Evolutionary conservation across 1,140 invertebrate species (phyloP).

Genomic region (Antheraea mylitta): DNA sequence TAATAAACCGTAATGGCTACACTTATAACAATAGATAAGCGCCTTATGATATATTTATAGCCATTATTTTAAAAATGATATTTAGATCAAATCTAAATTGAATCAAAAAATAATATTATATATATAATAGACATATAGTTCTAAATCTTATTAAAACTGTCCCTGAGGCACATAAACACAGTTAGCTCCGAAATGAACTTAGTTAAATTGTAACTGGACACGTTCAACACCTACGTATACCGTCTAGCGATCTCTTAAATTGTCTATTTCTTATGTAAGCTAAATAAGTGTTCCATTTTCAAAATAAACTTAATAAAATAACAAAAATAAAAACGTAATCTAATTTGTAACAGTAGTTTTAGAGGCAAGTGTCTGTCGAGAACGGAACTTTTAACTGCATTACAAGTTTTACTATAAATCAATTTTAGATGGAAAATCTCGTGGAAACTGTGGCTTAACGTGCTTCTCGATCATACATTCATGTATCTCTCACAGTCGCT

Average conservation of each 20-base stretch:
- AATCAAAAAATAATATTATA: too few relatives aligned
- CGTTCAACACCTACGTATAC: neutral
- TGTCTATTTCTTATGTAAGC: neutral
- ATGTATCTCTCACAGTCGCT: constrained; percentile 24
- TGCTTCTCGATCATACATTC: constrained; percentile 6
- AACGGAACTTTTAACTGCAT: constrained; percentile 64
- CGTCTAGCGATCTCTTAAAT: constrained; percentile 8
- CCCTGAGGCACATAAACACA: constrained; percentile 7
- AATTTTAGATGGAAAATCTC: constrained; percentile 51
- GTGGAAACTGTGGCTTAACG: constrained; percentile 18
- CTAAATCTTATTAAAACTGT: neutral
- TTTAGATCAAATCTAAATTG: too few relatives aligned
- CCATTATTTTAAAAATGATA: too few relatives aligned
- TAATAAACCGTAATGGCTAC: too few relatives aligned
- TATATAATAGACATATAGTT: neutral
- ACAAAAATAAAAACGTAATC: neutral
- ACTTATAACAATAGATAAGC: too few relatives aligned
- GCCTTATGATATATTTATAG: too few relatives aligned
- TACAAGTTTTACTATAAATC: constrained; percentile 72
- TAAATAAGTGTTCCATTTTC: neutral
- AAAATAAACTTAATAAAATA: neutral
- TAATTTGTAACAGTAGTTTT: neutral
- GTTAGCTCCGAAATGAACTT: constrained; percentile 5
- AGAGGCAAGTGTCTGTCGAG: constrained; percentile 26
- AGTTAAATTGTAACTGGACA: constrained; percentile 9